Evolutionary conservation across 23 tunicate species (phyloP), one percentile per base, ranked within the genome.

Genomic region (Botrylloides violaceus): DNA sequence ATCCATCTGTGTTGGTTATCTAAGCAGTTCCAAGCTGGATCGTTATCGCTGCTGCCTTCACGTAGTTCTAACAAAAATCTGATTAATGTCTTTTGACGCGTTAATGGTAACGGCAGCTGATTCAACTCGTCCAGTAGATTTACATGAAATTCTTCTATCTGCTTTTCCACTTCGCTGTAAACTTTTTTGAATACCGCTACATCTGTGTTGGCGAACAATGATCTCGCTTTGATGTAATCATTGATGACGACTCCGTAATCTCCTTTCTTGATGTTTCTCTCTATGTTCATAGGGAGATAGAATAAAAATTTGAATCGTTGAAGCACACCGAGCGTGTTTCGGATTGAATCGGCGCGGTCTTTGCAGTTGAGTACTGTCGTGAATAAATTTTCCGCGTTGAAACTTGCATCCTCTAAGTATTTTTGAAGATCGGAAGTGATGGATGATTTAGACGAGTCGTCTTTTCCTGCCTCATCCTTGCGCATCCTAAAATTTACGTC

Each of bases 281-380:
- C 85, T 36, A 90, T 90, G 73, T 72, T 83, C 56, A 90, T 22
- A 6, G 98, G 98, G 5, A 92, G 83, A 64, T 84, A 71, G 76
- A 92, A 92, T 63, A 92, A 76, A 58, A 92, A 84, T 92, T 95
- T 95, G 66, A 95, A 95, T 12, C 99, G 76, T 71, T 95, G 99
- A 39, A 95, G 75, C 32, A 95, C 98, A 29, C 87, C 75, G 58
- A 95, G 72, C 15, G 99, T 83, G 81, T 95, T 95, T 35, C 99
- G 68, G 25, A 95, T 95, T 3, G 94, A 87, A 64, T 95, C 99
- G 0, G 99, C 99, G 36, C 95, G 60, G 58, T 95, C 99, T 64
- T 95, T 95, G 37, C 83, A 79, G 60, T 75, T 88, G 43, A 95
- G 81, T 3, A 95, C 99, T 34, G 94, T 83, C 4, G 93, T 71